Evolutionary conservation across 2,113 vertebrate genomes (phyloP).

Genomic region (Rhinolophus sinicus): DNA sequence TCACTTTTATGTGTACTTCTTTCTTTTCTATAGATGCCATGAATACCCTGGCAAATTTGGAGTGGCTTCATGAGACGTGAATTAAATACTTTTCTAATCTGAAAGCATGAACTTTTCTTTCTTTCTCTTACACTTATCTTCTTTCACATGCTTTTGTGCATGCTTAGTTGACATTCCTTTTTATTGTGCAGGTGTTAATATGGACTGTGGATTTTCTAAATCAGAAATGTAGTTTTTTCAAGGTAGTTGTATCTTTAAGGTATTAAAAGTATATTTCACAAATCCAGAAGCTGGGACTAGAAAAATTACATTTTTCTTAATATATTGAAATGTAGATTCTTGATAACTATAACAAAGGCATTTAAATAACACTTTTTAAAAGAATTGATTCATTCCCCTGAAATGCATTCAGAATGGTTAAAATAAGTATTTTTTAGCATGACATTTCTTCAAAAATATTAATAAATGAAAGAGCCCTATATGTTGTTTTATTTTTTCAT

Average conservation of each 20-base stretch:
- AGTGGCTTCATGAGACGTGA: neutral
- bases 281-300: neutral
- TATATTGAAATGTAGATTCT: constrained; percentile 69
- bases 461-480: constrained; percentile 76
- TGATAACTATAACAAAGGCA: constrained; percentile 47
- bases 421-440: constrained; percentile 57
- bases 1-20: neutral
- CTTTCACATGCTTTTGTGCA: neutral
- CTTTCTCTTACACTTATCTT: neutral
- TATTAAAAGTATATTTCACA: neutral
- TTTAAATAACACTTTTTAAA: constrained; percentile 52
- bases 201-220: neutral
- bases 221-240: neutral
- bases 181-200: neutral
- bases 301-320: constrained; percentile 59
- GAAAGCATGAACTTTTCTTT: neutral
- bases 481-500: constrained; percentile 73
- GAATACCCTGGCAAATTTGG: neutral
- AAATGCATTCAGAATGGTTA: constrained; percentile 42
- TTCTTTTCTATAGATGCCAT: neutral
- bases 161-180: neutral
- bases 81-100: neutral
- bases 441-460: constrained; percentile 80
- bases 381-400: constrained; percentile 58
- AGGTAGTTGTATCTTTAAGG: neutral